Base-by-base conservation (phyloP, 2,797 vertebrate genomes). In the Amblyraja radiata region DNA sequence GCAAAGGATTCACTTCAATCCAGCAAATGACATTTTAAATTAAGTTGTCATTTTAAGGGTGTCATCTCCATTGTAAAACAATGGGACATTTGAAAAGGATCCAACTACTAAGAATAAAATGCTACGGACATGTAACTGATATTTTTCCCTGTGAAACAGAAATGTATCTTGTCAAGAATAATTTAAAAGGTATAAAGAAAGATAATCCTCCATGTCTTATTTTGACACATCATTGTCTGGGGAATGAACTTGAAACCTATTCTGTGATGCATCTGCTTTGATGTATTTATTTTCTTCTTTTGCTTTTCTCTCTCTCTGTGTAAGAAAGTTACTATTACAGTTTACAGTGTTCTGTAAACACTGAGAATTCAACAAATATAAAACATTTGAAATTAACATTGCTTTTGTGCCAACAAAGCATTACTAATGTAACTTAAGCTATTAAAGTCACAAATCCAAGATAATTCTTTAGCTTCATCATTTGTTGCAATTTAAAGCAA, bases 171-270 rank as follows among this genome's bases (percentile, higher is more conserved):
- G 71, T 92, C 25, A 71, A 92, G 90, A 54, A 46, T 76, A 68
- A 74, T 92, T 92, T 92, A 92, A 92, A 92, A 73, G 90, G 71
- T 92, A 92, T 25, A 76, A 92, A 92, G 90, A 92, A 92, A 92
- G 90, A 92, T 92, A 92, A 92, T 92, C 90, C 39, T 21, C 23
- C 39, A 28, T n/a, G 90, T 92, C 71, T 92, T 92, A 74, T 92
- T 76, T 92, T 92, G 90, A 92, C 90, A 92, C 39, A 14, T 92
- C 90, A 92, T 88, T 88, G 84, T 88, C 71, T 76, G 65, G 23
- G 71, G 71, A 46, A 92, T 28, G 71, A 92, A 92, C 71, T 11
- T 92, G 90, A 92, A 92, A 92, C 68, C 36, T 54, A 76, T 23
- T 74, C 90, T 76, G 36, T 39, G 46, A 28, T 92, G 36, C 39